Percentiles rank a stretch among this genome's conserved stretches.
Evolutionary conservation across 2,888 invertebrate genomes (phyloP).

Genomic region (Stenichneumon culpator): DNA sequence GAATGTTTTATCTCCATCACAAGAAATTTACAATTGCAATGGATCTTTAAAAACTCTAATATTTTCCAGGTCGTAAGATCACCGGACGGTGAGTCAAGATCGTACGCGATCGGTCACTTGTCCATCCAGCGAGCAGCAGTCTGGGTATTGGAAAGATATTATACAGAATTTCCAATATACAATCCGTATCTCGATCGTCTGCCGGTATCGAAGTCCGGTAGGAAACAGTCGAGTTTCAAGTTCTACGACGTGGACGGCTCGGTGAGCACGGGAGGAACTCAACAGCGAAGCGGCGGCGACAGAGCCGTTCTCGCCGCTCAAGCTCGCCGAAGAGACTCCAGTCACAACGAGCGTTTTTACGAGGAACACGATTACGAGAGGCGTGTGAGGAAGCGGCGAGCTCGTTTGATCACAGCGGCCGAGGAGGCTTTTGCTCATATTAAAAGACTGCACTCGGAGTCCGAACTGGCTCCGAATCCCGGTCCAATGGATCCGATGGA

Average conservation of each 20-base stretch:
- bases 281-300: conserved; percentile 85
- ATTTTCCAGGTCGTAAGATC: conserved; percentile 91
- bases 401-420: conserved; percentile 95
- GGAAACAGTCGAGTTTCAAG: conserved; percentile 95
- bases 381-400: conserved; percentile 95
- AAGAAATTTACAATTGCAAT: not conserved
- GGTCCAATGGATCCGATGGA: conserved; percentile 96
- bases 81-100: conserved; percentile 96
- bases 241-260: conserved; percentile 98
- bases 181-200: conserved; percentile 98
- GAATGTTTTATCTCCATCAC: conserved; percentile 3
- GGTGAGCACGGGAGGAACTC: conserved; percentile 89
- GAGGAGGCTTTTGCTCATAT: conserved; percentile 99
- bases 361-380: conserved; percentile 99
- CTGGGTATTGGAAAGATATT: conserved; percentile 97
- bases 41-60: not conserved
- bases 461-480: conserved; percentile 89
- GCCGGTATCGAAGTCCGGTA: conserved; percentile 93
- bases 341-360: conserved; percentile 98
- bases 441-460: conserved; percentile 91
- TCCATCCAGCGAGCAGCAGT: conserved; percentile 98
- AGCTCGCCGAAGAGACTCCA: conserved; percentile 94
- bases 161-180: conserved; percentile 97
- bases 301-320: conserved; percentile 87
- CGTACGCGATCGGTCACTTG: conserved; percentile 95